phyloP scores from a whole-genome alignment of 2,113 vertebrate genomes.

The Ictalurus furcatus region DNA sequence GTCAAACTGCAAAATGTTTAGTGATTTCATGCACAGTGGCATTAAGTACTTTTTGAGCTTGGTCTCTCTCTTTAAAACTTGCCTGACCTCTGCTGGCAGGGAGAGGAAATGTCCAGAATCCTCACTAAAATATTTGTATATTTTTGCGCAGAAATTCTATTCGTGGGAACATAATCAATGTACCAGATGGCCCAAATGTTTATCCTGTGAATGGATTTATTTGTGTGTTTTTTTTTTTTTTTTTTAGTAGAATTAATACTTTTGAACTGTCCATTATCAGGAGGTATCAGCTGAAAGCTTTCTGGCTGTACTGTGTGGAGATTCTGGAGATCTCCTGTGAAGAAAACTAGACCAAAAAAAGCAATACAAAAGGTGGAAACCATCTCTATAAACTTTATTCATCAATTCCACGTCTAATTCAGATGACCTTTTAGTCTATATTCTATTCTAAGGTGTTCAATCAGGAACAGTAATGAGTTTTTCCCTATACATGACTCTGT shows the following conservation, averaged over 20 bases:
- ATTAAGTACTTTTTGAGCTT: no score
- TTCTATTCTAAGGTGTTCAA: no score
- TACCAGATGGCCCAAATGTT: constrained; percentile 30
- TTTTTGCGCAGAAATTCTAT: constrained; percentile 29
- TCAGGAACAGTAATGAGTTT: no score
- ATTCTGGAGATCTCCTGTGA: background rate
- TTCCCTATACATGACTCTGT: no score
- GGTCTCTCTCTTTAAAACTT: no score
- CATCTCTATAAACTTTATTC: background rate
- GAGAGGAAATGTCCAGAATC: no score
- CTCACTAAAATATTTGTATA: no score
- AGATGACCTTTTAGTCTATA: no score
- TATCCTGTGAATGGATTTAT: background rate
- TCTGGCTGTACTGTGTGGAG: constrained; percentile 32
- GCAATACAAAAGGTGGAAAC: constrained; percentile 24
- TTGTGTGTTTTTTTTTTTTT: background rate
- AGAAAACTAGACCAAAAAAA: constrained; percentile 13
- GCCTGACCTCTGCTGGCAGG: no score
- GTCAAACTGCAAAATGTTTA: no score
- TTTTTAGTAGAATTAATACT: background rate
- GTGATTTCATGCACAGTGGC: no score
- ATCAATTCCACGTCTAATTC: background rate
- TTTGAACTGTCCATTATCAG: constrained; percentile 4
- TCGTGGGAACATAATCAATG: constrained; percentile 35
- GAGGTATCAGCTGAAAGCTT: constrained; percentile 30